Conservation (phyloP, 2,113 vertebrate species). For the Ursus arctos region DNA sequence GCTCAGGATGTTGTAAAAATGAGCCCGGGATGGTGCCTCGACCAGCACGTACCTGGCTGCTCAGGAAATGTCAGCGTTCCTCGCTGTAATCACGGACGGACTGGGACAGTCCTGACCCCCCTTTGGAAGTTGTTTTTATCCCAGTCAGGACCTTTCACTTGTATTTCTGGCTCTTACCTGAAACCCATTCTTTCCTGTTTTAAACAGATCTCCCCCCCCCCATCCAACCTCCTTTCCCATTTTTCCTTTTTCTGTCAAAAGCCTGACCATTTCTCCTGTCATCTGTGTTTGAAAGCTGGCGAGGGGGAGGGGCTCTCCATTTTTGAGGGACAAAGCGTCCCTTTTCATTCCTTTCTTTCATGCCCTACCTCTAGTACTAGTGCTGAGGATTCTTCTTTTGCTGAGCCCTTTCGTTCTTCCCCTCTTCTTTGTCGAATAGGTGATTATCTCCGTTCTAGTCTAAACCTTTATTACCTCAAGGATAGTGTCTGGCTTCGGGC, state of each 20-base stretch:
- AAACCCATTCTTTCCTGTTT: background rate
- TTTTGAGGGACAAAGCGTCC: background rate
- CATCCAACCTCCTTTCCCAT: background rate
- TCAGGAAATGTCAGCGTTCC: background rate
- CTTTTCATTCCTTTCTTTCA: background rate
- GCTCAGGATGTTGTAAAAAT: background rate
- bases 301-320: background rate
- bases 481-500: background rate
- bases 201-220: background rate
- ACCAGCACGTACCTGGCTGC: fast-evolving
- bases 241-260: slow-evolving; percentile 34
- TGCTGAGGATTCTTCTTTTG: background rate
- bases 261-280: background rate
- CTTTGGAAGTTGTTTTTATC: slow-evolving; percentile 19
- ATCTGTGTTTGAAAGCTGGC: background rate
- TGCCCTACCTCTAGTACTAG: background rate
- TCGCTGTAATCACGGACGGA: background rate
- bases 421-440: background rate
- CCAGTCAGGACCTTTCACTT: background rate
- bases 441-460: background rate
- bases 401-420: background rate
- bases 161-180: slow-evolving; percentile 8
- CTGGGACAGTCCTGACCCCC: background rate
- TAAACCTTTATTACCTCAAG: background rate
- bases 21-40: background rate